Conservation (phyloP, 2,888 invertebrate genomes). For the Conomelus anceps region DNA sequence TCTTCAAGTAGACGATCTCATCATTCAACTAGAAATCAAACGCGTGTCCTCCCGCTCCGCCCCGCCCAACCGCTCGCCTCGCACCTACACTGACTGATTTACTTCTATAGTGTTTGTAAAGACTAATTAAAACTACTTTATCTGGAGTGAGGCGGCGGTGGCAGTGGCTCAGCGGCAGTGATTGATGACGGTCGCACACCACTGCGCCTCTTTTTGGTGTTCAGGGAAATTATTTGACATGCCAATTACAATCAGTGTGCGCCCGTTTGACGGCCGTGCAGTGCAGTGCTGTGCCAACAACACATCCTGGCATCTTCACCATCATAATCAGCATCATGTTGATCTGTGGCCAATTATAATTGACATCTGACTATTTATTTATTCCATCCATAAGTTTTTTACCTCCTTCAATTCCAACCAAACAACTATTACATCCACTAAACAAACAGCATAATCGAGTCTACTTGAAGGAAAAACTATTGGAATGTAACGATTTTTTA, state of each 20-base stretch:
- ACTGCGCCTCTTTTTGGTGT: too few species aligned
- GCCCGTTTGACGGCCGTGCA: background rate
- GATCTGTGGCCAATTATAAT: background rate
- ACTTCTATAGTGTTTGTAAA: conserved; percentile 5
- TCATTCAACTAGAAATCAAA: too few species aligned
- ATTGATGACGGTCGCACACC: background rate
- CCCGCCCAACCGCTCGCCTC: background rate
- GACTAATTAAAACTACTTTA: conserved; percentile 2
- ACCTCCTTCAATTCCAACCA: background rate
- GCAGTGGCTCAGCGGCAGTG: background rate
- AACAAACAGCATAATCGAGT: background rate
- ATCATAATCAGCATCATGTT: background rate
- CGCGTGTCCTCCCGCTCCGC: background rate
- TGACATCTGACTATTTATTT: background rate
- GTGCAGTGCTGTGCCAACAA: background rate
- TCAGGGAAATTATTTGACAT: too few species aligned
- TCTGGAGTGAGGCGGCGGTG: background rate
- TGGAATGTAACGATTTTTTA: background rate
- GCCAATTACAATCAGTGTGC: background rate
- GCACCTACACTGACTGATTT: conserved; percentile 18
- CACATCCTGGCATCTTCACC: background rate
- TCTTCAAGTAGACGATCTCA: conserved; percentile 50
- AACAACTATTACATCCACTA: too few species aligned
- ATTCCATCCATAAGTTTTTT: background rate
- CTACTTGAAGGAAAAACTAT: background rate